These are phyloP conservation scores for Pristionchus pacificus DNA, from an alignment of 1,140 invertebrate genomes.

Conservation along the genomic window DNA sequence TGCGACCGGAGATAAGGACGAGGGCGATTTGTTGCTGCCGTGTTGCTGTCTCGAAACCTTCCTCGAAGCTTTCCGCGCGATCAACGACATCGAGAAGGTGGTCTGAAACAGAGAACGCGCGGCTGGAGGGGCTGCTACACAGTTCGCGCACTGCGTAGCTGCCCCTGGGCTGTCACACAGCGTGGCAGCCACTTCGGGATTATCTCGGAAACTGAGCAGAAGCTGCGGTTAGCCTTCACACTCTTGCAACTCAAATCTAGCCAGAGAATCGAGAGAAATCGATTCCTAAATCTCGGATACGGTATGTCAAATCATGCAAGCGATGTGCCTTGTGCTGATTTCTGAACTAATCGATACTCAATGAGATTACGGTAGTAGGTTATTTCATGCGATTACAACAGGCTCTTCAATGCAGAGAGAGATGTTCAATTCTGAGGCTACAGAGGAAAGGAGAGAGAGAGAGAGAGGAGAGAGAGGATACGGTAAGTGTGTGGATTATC, in stretches of 20 bases:
- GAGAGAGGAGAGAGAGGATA: not conserved
- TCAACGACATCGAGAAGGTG: constrained; percentile 49
- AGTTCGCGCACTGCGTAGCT: not conserved
- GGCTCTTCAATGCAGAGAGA: too few species aligned
- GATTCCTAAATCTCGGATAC: too few species aligned
- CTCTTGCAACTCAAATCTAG: too few species aligned
- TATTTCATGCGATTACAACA: too few species aligned
- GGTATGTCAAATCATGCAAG: too few species aligned
- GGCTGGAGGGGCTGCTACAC: constrained; percentile 1
- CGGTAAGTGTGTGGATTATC: not conserved
- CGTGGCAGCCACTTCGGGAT: constrained; percentile 16
- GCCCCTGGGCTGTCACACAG: not conserved
- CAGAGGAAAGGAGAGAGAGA: not conserved
- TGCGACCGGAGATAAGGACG: constrained; percentile 1
- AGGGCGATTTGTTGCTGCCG: constrained; percentile 16
- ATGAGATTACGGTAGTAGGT: too few species aligned
- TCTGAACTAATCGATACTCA: too few species aligned
- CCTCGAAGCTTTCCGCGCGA: constrained; percentile 48
- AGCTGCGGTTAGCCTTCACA: not conserved
- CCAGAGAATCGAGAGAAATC: too few species aligned
- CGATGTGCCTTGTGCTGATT: too few species aligned
- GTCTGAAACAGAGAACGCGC: constrained; percentile 43
- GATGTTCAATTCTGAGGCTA: not conserved
- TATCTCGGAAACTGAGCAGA: constrained; percentile 13
- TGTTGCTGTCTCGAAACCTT: constrained; percentile 31